Base-by-base conservation (phyloP, 2,888 invertebrate genomes). In the Tenthredo distinguenda region DNA sequence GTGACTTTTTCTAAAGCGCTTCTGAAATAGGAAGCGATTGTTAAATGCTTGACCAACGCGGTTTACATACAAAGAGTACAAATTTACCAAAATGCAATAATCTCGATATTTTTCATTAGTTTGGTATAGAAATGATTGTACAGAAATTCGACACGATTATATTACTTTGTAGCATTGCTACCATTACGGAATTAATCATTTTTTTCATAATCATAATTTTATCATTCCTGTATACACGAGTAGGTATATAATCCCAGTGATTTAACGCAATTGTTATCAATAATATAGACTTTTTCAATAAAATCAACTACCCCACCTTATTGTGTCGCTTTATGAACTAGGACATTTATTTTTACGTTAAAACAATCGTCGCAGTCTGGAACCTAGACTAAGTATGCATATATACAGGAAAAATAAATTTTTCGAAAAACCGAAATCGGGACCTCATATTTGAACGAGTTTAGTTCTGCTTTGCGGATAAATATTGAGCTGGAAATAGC, bases 11-110 rank as follows among this genome's bases (percentile, higher is more conserved):
- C 10, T 40, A 1, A 15, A 55, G n/a, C 55, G 3, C 18, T 55
- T 77, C 43, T 43, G 12, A 43, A 43, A 43, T 43, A 43, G 12
- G 47, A 12, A 47, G 26, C 37, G 21, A 74, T 43, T 43, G 6
- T 43, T 43, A 6, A 7, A 34, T 34, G 18, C 7, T 40, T 43
- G 43, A 72, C 72, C 15, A 43, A 40, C 21, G 10, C 40, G 10
- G n/a, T 43, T 50, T 7, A 77, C 12, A 9, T 26, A 55, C 77
- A 31, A 34, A 77, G 18, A 77, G 34, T 50, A 77, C 55, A 76
- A 76, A 76, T 50, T 76, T 18, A 50, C 31, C 26, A 18, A 76
- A 76, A 76, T 76, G 31, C 47, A 18, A 50, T 77, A 68, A 12
- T 68, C 18, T 68, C 12, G 5, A 40, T 74, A 18, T 43, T 74